Conservation (phyloP, 1,140 invertebrate genomes). For the Tetraneura akinire region DNA sequence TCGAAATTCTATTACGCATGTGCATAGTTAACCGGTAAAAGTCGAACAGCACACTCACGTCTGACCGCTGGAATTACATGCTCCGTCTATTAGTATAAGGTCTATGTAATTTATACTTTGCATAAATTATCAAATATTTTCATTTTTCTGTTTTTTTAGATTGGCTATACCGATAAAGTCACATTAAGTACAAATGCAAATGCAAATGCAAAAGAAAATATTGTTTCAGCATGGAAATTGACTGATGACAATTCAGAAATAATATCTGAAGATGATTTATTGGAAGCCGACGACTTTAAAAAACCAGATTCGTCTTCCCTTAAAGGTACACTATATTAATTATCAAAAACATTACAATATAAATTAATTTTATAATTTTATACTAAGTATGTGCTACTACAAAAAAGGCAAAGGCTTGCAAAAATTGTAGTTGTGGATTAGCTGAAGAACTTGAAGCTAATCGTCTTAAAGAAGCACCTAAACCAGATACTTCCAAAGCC, state of each 20-base stretch:
- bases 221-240: slow-evolving; percentile 71
- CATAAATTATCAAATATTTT: neutral
- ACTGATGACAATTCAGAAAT: slow-evolving; percentile 73
- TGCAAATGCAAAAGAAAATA: slow-evolving; percentile 62
- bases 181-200: slow-evolving; percentile 60
- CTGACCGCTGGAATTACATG: too few relatives aligned
- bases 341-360: neutral
- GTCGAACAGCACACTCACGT: too few relatives aligned
- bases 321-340: slow-evolving; percentile 65
- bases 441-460: slow-evolving; percentile 83
- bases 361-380: neutral
- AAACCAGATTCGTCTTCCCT: slow-evolving; percentile 81
- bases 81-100: too few relatives aligned
- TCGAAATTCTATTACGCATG: too few relatives aligned
- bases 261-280: slow-evolving; percentile 82
- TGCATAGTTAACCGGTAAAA: too few relatives aligned
- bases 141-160: slow-evolving; percentile 58
- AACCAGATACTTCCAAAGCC: slow-evolving; percentile 62
- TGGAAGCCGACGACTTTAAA: slow-evolving; percentile 86
- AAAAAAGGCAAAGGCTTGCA: slow-evolving; percentile 94
- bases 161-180: slow-evolving; percentile 67
- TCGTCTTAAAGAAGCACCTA: slow-evolving; percentile 58
- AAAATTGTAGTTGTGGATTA: slow-evolving; percentile 95
- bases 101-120: neutral
- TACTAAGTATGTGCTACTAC: slow-evolving; percentile 81